phyloP scores from a whole-genome alignment of 2,888 invertebrate species.

The Coleophora flavipennella region DNA sequence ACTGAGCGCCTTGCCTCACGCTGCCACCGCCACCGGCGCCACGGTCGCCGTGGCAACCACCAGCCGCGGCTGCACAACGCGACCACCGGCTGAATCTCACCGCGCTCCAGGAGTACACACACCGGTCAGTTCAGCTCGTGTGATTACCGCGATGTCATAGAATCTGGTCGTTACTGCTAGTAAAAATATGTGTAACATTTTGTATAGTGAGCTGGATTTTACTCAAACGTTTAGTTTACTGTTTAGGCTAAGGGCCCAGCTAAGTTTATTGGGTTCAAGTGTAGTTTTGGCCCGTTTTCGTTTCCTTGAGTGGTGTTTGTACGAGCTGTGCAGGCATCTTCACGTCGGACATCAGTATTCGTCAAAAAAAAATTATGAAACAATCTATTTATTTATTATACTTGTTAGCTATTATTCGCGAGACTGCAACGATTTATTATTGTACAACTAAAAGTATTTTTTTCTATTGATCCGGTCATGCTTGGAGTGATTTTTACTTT shows the following conservation, averaged over 20 bases:
- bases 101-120: too few species aligned
- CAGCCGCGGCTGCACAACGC: too few species aligned
- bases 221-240: too few species aligned
- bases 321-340: neutral
- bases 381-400: conserved; percentile 34
- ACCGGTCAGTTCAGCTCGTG: too few species aligned
- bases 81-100: too few species aligned
- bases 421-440: conserved; percentile 13
- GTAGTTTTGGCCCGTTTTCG: too few species aligned
- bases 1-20: conserved; percentile 63
- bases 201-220: too few species aligned
- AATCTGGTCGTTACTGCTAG: neutral
- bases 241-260: too few species aligned
- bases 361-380: conserved; percentile 16
- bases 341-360: conserved; percentile 20
- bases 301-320: too few species aligned
- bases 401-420: conserved; percentile 35
- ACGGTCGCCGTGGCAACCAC: neutral
- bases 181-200: neutral
- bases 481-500: conserved; percentile 2
- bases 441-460: conserved; percentile 3
- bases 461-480: conserved; percentile 5
- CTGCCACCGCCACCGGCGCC: conserved; percentile 10
- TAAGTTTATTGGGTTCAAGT: too few species aligned
- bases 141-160: neutral